phyloP scores from a whole-genome alignment of 2,797 vertebrate genomes.

The Nothura maculosa region DNA sequence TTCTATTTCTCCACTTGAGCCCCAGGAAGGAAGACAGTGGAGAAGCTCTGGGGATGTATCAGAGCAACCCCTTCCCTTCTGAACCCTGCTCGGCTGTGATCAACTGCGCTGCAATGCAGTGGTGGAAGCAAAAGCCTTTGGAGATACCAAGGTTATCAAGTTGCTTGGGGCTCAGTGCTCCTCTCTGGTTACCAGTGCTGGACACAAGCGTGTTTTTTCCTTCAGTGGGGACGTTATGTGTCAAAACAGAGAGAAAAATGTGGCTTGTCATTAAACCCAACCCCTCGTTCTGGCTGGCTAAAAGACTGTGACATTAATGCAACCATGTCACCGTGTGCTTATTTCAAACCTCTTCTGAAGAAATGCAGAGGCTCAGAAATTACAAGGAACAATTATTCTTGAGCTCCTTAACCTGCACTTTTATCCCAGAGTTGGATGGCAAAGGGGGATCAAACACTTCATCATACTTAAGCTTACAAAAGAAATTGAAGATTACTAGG shows the following conservation, averaged over 20 bases:
- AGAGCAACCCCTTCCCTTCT: background rate
- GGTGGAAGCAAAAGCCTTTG: background rate
- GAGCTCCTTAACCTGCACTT: background rate
- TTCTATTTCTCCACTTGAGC: background rate
- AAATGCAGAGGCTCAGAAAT: background rate
- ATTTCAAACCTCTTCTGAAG: background rate
- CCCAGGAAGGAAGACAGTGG: background rate
- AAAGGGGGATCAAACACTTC: background rate
- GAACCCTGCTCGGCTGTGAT: background rate
- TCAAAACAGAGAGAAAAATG: background rate
- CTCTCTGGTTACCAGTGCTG: background rate
- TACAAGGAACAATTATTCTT: background rate
- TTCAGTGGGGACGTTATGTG: accelerated
- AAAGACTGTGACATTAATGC: background rate
- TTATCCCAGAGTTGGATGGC: background rate
- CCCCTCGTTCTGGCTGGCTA: background rate
- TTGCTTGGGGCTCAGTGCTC: background rate
- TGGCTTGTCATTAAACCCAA: background rate
- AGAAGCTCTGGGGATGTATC: background rate
- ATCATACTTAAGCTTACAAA: background rate
- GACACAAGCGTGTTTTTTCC: background rate
- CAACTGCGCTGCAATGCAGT: background rate
- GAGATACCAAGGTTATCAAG: background rate
- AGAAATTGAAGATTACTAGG: background rate
- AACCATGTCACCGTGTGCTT: background rate